Evolutionary conservation across 2,888 invertebrate genomes (phyloP).

Genomic region (Helleia helle): DNA sequence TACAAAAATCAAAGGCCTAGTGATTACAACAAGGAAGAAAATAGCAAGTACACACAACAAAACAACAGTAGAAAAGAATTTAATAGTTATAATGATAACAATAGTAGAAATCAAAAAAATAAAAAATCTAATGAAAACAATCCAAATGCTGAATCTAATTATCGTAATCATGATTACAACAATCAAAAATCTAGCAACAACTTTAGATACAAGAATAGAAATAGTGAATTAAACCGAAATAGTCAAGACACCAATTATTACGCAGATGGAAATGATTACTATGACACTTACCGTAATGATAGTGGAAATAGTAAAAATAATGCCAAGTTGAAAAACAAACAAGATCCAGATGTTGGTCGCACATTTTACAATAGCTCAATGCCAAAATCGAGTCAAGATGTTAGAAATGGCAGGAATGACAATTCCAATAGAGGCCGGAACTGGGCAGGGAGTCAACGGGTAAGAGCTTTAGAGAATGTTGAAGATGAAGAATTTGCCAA

Average conservation of each 20-base stretch:
- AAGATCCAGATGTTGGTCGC: slow-evolving; percentile 40
- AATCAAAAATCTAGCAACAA: slow-evolving; percentile 19
- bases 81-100: slow-evolving; percentile 12
- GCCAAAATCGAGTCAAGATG: slow-evolving; percentile 48
- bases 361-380: slow-evolving; percentile 59
- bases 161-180: slow-evolving; percentile 16
- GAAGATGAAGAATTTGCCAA: slow-evolving; percentile 63
- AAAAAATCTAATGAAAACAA: slow-evolving; percentile 21
- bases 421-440: slow-evolving; percentile 36
- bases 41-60: slow-evolving; percentile 25
- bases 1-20: slow-evolving; percentile 30
- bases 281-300: slow-evolving; percentile 28
- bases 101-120: slow-evolving; percentile 6
- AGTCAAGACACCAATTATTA: slow-evolving; percentile 17
- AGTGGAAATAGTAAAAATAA: slow-evolving; percentile 43
- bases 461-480: slow-evolving; percentile 36
- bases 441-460: slow-evolving; percentile 48
- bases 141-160: slow-evolving; percentile 26
- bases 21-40: slow-evolving; percentile 28
- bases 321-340: slow-evolving; percentile 42
- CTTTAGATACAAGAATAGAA: slow-evolving; percentile 15
- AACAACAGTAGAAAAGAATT: slow-evolving; percentile 14
- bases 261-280: slow-evolving; percentile 20
- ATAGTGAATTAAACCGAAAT: slow-evolving; percentile 18
- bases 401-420: slow-evolving; percentile 44